These are phyloP conservation scores for Pollenia griseotomentosa DNA, from an alignment of 2,888 invertebrate genomes.

Conservation along the genomic window DNA sequence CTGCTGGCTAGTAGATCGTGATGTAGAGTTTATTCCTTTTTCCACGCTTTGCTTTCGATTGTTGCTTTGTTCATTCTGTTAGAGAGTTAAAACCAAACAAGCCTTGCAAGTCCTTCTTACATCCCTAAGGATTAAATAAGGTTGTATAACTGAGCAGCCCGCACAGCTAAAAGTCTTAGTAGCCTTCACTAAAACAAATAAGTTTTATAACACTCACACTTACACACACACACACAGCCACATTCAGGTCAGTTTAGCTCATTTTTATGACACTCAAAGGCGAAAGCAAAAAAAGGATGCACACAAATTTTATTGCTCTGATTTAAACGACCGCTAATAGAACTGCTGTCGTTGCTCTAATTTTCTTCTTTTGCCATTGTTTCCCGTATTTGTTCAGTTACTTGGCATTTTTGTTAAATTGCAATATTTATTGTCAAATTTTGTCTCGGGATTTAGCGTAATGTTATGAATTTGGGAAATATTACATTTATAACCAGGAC, in stretches of 20 bases:
- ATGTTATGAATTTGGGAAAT: slow-evolving; percentile 60
- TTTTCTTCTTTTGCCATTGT: slow-evolving; percentile 31
- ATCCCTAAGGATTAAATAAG: slow-evolving; percentile 50
- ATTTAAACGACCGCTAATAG: slow-evolving; percentile 69
- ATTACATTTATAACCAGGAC: not conserved
- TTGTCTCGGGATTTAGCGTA: slow-evolving; percentile 51
- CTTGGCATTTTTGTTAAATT: slow-evolving; percentile 26
- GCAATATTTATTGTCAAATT: slow-evolving; percentile 40
- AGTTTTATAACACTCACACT: not conserved
- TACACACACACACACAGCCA: too few species aligned
- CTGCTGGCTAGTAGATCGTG: slow-evolving; percentile 49
- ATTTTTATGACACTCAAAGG: slow-evolving; percentile 43
- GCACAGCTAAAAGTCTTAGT: slow-evolving; percentile 42
- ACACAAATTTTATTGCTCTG: slow-evolving; percentile 54
- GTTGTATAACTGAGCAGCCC: slow-evolving; percentile 52
- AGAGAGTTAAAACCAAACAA: not conserved
- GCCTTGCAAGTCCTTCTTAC: not conserved
- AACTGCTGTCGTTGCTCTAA: slow-evolving; percentile 49
- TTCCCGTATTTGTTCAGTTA: not conserved
- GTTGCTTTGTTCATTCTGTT: slow-evolving; percentile 2
- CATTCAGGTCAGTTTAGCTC: slow-evolving; percentile 7
- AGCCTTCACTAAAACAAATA: slow-evolving; percentile 53
- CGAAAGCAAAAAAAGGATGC: slow-evolving; percentile 27
- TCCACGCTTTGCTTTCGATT: slow-evolving; percentile 14
- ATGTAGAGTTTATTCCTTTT: slow-evolving; percentile 26